Conservation (phyloP, 2,888 invertebrate genomes). For the Merodon equestris region DNA sequence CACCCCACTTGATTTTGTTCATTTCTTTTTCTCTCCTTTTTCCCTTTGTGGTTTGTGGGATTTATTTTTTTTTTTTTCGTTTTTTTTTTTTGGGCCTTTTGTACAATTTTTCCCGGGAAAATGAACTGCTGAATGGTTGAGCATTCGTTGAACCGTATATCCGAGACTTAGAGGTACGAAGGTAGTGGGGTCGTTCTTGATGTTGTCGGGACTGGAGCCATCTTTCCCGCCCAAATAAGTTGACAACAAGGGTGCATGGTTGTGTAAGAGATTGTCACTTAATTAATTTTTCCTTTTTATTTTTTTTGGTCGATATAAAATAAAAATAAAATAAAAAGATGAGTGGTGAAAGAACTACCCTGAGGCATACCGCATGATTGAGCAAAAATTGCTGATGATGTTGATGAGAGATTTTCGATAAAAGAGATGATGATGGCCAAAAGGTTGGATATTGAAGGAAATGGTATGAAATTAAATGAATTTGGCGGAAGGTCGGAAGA, state of each 20-base stretch:
- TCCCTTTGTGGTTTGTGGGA: constrained; percentile 15
- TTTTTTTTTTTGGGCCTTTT: constrained; percentile 19
- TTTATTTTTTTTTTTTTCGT: constrained; percentile 3
- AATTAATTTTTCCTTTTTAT: constrained; percentile 8
- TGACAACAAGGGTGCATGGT: too few relatives aligned
- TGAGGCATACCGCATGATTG: constrained; percentile 6
- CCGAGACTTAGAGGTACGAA: constrained; percentile 5
- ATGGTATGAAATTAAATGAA: not conserved
- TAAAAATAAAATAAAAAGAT: constrained; percentile 5
- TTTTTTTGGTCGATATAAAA: not conserved
- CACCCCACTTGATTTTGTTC: constrained; percentile 34
- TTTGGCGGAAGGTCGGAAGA: too few relatives aligned
- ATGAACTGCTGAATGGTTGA: constrained; percentile 61
- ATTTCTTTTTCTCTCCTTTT: constrained; percentile 34
- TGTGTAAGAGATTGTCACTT: not conserved
- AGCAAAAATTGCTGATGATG: constrained; percentile 1
- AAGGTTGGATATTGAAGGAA: not conserved
- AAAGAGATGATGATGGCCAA: too few relatives aligned
- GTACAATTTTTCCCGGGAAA: constrained; percentile 15
- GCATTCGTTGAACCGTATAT: constrained; percentile 58
- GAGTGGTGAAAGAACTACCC: constrained; percentile 12
- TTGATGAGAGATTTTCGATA: too few relatives aligned
- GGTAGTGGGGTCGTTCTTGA: too few relatives aligned
- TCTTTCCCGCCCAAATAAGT: too few relatives aligned
- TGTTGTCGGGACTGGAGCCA: too few relatives aligned